Evolutionary conservation across 2,113 vertebrate species (phyloP).

Genomic region (Bungarus multicinctus): DNA sequence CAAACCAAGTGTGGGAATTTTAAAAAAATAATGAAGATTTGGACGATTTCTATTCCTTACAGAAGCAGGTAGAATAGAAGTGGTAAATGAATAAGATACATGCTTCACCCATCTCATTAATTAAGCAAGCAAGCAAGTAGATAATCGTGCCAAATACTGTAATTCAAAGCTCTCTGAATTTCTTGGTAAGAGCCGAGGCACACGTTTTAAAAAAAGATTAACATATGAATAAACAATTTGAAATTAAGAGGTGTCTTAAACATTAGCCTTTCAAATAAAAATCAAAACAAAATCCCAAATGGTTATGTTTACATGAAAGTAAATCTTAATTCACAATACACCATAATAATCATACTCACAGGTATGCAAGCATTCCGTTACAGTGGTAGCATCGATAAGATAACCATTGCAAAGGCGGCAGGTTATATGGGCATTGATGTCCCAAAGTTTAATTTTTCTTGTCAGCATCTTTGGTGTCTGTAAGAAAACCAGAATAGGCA

Average conservation of each 20-base stretch:
- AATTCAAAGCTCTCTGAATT: neutral
- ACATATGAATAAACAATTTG: neutral
- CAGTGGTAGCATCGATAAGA: slow-evolving; percentile 97
- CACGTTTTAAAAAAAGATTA: neutral
- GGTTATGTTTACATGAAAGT: neutral
- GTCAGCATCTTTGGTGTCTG: slow-evolving; percentile 99
- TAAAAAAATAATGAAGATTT: neutral
- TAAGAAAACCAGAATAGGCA: slow-evolving; percentile 23
- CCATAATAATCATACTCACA: slow-evolving; percentile 76
- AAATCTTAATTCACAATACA: neutral
- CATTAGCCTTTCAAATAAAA: neutral
- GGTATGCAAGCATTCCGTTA: slow-evolving; percentile 98
- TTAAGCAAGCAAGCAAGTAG: too few relatives aligned
- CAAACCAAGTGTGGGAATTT: neutral
- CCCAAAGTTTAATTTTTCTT: slow-evolving; percentile 98
- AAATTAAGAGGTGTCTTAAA: neutral
- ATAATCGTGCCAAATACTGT: neutral
- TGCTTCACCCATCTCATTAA: neutral
- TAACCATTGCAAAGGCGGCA: slow-evolving; percentile 98
- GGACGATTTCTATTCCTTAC: neutral
- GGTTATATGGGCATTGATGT: slow-evolving; percentile 99
- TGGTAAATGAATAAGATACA: neutral
- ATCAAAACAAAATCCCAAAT: neutral
- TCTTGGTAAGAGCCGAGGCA: neutral
- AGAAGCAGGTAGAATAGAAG: neutral